Conservation (phyloP, 2,113 vertebrate species). For the Gambusia holbrooki region DNA sequence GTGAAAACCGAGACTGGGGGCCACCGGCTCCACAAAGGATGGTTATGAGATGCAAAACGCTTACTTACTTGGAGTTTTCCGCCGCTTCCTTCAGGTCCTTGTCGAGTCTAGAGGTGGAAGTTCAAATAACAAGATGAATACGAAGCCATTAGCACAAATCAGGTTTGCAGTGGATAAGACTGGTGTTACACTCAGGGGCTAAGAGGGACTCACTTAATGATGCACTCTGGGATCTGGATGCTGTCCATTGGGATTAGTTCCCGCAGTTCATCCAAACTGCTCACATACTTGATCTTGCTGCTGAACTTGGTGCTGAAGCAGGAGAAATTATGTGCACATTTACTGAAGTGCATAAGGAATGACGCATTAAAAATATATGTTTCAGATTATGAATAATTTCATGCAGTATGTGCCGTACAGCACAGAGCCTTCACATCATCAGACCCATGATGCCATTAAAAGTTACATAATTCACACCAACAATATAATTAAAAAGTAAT, state of each 20-base stretch:
- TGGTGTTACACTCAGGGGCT: constrained; percentile 3
- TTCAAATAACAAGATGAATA: constrained; percentile 53
- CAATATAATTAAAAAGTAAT: neutral
- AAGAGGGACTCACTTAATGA: constrained; percentile 87
- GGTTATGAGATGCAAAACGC: constrained; percentile 31
- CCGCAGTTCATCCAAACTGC: constrained; percentile 88
- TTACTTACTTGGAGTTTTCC: constrained; percentile 88
- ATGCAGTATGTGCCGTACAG: neutral
- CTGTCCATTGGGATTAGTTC: constrained; percentile 95
- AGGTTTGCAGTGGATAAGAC: neutral
- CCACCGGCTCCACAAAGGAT: constrained; percentile 8
- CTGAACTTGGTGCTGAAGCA: constrained; percentile 93
- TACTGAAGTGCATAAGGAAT: neutral
- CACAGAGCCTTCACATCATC: neutral
- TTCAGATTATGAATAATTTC: neutral
- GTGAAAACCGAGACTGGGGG: constrained; percentile 27
- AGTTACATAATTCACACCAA: neutral
- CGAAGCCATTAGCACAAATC: constrained; percentile 17
- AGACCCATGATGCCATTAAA: neutral
- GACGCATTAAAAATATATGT: neutral
- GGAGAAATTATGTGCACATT: constrained; percentile 18
- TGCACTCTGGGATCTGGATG: constrained; percentile 94
- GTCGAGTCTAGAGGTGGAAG: constrained; percentile 86
- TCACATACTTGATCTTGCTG: constrained; percentile 95
- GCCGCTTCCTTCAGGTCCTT: constrained; percentile 92